Percentiles rank a stretch among this genome's conserved stretches.
phyloP scores from a whole-genome alignment of 2,888 invertebrate species.

The Serrognathus titanus region DNA sequence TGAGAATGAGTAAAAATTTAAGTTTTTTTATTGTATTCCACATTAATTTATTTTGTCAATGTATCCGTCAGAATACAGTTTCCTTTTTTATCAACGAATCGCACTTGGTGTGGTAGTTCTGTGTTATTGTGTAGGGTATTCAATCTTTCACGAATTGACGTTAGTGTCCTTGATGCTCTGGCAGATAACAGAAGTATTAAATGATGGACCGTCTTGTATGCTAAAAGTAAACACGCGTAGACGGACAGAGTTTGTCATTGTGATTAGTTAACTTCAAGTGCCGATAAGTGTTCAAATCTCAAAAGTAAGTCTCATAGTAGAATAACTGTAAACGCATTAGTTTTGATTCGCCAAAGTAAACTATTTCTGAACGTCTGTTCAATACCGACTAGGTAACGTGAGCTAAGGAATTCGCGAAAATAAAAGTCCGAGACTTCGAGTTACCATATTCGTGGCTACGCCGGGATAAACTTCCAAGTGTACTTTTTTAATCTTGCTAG shows the following conservation, averaged over 20 bases:
- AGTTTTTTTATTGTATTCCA: too few species aligned
- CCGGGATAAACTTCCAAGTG: neutral
- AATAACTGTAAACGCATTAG: too few species aligned
- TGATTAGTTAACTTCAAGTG: too few species aligned
- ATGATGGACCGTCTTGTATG: neutral
- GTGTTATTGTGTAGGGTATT: neutral
- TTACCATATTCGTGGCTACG: neutral
- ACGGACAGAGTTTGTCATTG: too few species aligned
- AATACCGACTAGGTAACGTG: neutral
- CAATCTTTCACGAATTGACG: conserved; percentile 10
- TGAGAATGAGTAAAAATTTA: too few species aligned
- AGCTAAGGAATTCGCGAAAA: conserved; percentile 1
- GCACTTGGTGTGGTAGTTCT: neutral
- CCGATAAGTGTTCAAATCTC: too few species aligned
- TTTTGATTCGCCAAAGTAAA: neutral
- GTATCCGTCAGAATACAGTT: too few species aligned
- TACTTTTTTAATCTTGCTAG: neutral
- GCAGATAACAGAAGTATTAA: conserved; percentile 16
- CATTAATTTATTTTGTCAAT: too few species aligned
- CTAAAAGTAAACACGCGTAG: neutral
- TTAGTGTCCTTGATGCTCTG: conserved; percentile 24
- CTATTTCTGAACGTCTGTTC: neutral
- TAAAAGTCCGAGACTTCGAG: neutral
- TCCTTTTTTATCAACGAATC: too few species aligned
- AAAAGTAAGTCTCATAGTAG: too few species aligned